A percentile compares a stretch with the other conserved stretches of the same genome.
Evolutionary conservation across 1,140 invertebrate species (phyloP).

Genomic region (Yoshiicerus persimilis): DNA sequence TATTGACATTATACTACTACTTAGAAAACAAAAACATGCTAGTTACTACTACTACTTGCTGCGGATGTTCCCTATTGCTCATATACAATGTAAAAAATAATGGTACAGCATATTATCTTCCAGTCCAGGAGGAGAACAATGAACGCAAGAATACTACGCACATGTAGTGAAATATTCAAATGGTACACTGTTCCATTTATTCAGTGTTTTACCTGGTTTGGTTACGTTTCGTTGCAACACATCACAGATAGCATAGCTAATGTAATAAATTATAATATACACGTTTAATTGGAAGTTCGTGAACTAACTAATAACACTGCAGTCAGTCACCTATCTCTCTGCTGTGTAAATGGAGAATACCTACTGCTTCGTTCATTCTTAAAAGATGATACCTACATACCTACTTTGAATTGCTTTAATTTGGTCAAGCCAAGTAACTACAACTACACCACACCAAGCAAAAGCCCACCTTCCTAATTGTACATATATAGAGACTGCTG

Average conservation of each 20-base stretch:
- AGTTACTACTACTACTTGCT: not conserved
- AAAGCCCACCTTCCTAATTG: not conserved
- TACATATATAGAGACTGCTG: not conserved
- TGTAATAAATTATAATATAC: conserved; percentile 36
- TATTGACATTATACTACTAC: not conserved
- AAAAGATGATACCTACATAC: not conserved
- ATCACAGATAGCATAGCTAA: not conserved
- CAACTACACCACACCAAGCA: not conserved
- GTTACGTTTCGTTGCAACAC: not conserved
- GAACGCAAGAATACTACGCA: not conserved
- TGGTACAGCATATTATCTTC: not conserved
- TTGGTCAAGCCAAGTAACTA: not conserved
- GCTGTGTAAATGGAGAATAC: not conserved
- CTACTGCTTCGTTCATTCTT: not conserved
- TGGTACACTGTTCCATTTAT: not conserved
- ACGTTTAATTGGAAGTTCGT: conserved; percentile 42
- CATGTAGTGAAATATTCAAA: not conserved
- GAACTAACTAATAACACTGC: conserved; percentile 37
- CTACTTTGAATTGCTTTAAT: conserved; percentile 11
- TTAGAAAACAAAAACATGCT: not conserved
- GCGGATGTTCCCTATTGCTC: not conserved
- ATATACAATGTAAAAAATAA: not conserved
- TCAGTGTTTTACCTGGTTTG: not conserved
- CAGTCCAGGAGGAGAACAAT: not conserved
- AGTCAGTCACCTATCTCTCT: not conserved